Conservation (phyloP, 2,888 invertebrate genomes). For the Exephanes ischioxanthus region DNA sequence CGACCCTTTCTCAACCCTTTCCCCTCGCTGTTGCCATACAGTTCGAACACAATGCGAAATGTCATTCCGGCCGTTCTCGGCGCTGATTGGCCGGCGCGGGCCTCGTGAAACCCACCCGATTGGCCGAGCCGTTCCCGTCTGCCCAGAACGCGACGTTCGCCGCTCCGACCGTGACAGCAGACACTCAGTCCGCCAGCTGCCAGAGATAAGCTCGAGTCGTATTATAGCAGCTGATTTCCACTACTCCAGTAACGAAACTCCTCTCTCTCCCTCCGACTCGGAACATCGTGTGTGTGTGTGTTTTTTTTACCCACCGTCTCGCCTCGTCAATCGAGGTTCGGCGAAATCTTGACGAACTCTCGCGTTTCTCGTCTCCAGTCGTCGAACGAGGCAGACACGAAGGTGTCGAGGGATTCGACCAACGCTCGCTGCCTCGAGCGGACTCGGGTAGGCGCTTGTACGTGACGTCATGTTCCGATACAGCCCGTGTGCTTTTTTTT, state of each 20-base stretch:
- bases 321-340: neutral
- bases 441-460: slow-evolving; percentile 27
- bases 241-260: slow-evolving; percentile 16
- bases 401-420: slow-evolving; percentile 56
- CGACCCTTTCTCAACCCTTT: neutral
- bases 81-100: slow-evolving; percentile 50
- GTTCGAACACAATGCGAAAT: slow-evolving; percentile 53
- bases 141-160: slow-evolving; percentile 11
- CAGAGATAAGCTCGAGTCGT: slow-evolving; percentile 72
- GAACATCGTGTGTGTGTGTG: slow-evolving; percentile 3
- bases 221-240: slow-evolving; percentile 78
- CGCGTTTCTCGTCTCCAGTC: neutral
- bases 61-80: slow-evolving; percentile 62
- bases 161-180: slow-evolving; percentile 71
- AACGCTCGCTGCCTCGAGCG: slow-evolving; percentile 72
- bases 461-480: slow-evolving; percentile 78
- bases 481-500: slow-evolving; percentile 69
- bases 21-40: slow-evolving; percentile 44
- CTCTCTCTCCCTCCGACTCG: neutral
- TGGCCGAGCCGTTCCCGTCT: slow-evolving; percentile 60
- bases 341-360: slow-evolving; percentile 7
- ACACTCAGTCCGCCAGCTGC: slow-evolving; percentile 71
- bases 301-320: neutral
- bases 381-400: neutral
- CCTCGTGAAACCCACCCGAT: slow-evolving; percentile 43